Percentiles rank a stretch among this genome's conserved stretches.
Evolutionary conservation across 1,140 invertebrate species (phyloP).

Genomic region (Bacillus rossius): DNA sequence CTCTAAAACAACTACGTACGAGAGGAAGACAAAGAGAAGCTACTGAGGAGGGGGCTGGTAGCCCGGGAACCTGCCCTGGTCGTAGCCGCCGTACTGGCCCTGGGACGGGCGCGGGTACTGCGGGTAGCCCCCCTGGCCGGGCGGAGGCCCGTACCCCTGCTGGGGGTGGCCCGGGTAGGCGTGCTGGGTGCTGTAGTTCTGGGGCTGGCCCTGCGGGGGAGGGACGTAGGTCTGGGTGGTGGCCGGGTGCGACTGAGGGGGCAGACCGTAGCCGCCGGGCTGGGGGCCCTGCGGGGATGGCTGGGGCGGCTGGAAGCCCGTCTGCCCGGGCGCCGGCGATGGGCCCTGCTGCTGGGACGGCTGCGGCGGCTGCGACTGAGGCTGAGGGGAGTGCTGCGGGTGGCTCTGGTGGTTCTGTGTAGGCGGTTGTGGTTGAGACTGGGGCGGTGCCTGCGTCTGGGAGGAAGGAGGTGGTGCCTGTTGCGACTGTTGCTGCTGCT

Average conservation of each 20-base stretch:
- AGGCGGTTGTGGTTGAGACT: not conserved
- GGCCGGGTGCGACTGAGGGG: slow-evolving; percentile 39
- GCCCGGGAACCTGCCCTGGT: slow-evolving; percentile 30
- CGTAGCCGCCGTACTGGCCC: slow-evolving; percentile 46
- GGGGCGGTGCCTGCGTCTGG: not conserved
- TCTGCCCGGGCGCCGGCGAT: slow-evolving; percentile 22
- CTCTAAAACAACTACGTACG: too few relatives aligned
- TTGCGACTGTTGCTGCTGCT: slow-evolving; percentile 4
- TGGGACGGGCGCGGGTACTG: slow-evolving; percentile 44
- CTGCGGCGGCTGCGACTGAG: slow-evolving; percentile 24
- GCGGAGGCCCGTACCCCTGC: slow-evolving; percentile 37
- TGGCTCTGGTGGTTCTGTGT: slow-evolving; percentile 27
- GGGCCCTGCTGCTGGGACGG: slow-evolving; percentile 26
- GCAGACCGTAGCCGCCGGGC: slow-evolving; percentile 24
- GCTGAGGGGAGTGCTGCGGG: slow-evolving; percentile 35
- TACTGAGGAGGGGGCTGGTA: slow-evolving; percentile 47
- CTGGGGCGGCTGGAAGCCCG: slow-evolving; percentile 35
- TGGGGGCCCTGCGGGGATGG: slow-evolving; percentile 36
- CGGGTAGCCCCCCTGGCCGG: slow-evolving; percentile 34
- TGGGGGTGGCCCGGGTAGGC: slow-evolving; percentile 35
- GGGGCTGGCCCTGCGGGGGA: slow-evolving; percentile 38
- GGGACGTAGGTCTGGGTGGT: slow-evolving; percentile 43
- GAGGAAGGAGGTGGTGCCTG: slow-evolving; percentile 2
- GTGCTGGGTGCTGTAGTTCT: slow-evolving; percentile 42
- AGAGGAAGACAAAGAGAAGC: not conserved